Conservation (phyloP, 2,113 vertebrate species). For the Sylvilagus bachmani region DNA sequence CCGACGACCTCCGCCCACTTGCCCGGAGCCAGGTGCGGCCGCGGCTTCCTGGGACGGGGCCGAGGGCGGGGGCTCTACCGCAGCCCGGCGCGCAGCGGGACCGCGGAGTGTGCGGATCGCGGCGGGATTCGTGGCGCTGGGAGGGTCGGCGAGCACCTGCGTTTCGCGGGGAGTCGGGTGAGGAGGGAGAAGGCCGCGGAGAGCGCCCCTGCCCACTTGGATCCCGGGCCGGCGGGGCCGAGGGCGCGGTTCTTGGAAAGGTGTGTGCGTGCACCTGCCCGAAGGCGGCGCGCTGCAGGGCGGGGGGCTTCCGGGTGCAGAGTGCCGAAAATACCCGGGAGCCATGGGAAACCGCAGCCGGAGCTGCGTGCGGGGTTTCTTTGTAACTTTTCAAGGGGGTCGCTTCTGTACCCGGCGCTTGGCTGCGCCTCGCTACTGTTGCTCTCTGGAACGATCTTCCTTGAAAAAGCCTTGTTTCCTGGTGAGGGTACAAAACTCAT, state of each 20-base stretch:
- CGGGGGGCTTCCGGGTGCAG: no score
- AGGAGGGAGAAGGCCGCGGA: neutral
- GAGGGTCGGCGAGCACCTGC: conserved; percentile 43
- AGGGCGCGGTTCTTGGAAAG: neutral
- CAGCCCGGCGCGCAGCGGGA: no score
- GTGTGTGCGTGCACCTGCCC: no score
- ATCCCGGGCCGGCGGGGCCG: neutral
- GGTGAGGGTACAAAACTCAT: neutral
- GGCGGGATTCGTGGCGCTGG: conserved; percentile 63
- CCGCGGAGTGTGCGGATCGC: conserved; percentile 61
- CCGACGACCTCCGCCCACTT: neutral
- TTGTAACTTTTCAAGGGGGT: neutral
- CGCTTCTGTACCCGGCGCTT: neutral
- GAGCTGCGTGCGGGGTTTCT: neutral
- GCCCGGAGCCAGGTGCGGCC: neutral
- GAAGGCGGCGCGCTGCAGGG: no score
- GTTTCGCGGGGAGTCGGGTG: neutral
- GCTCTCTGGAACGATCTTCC: neutral
- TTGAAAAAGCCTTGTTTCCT: neutral
- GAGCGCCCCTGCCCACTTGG: neutral
- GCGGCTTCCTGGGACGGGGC: neutral
- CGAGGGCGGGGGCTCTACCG: no score
- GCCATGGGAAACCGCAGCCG: neutral
- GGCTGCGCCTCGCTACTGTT: neutral
- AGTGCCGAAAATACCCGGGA: neutral